Percentiles rank a stretch among this genome's conserved stretches.
These are phyloP conservation scores for Hydrozoanthus gracilis DNA, from an alignment of 92 coral and sea anemone species.

Conservation along the genomic window DNA sequence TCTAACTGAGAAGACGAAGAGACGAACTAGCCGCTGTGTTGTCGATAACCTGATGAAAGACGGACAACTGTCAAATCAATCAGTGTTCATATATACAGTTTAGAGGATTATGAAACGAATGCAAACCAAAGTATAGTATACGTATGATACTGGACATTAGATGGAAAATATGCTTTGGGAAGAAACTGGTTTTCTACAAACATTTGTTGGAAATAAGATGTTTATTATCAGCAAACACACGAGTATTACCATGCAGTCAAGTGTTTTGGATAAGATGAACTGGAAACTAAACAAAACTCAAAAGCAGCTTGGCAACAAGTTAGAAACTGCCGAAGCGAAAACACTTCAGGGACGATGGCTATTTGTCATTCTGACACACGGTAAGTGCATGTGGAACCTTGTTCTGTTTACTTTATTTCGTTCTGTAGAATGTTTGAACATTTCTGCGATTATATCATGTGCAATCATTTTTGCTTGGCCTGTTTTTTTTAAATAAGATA, in stretches of 20 bases:
- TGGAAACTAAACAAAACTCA: constrained; percentile 6
- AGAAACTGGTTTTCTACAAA: constrained; percentile 24
- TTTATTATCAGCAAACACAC: neutral
- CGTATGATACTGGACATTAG: constrained; percentile 22
- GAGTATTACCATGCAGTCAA: constrained; percentile 20
- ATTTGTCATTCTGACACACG: constrained; percentile 1
- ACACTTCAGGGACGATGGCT: neutral
- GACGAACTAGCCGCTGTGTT: constrained; percentile 6
- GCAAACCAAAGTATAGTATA: neutral
- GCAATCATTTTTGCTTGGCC: neutral
- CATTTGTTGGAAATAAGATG: constrained; percentile 24
- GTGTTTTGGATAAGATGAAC: constrained; percentile 15
- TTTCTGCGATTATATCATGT: neutral
- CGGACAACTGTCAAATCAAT: neutral
- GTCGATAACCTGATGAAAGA: neutral
- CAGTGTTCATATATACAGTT: constrained; percentile 15
- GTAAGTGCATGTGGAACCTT: constrained; percentile 21
- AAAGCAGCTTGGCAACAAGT: constrained; percentile 1
- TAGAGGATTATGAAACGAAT: neutral
- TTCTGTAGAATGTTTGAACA: constrained; percentile 7
- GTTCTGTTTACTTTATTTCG: constrained; percentile 26
- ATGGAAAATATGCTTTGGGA: constrained; percentile 23
- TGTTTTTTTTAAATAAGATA: neutral
- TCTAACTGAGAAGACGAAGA: constrained; percentile 21
- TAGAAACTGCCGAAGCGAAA: constrained; percentile 9